Evolutionary conservation across 2,888 invertebrate species (phyloP).

Genomic region (Trichopria drosophilae): DNA sequence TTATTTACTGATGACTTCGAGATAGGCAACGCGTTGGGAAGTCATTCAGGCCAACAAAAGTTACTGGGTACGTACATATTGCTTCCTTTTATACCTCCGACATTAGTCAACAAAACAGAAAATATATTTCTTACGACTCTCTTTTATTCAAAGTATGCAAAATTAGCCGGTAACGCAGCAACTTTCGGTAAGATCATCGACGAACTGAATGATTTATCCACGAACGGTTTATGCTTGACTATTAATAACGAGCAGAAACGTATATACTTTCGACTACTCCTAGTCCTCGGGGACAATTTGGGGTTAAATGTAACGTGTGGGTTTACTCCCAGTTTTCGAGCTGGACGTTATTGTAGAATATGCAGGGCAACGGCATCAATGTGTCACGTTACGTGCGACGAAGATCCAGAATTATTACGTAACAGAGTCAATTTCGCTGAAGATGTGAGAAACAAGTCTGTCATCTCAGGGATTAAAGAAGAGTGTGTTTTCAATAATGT

Average conservation of each 20-base stretch:
- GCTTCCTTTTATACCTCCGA: conserved; percentile 29
- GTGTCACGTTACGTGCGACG: conserved; percentile 18
- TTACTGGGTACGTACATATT: conserved; percentile 28
- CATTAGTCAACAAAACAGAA: conserved; percentile 23
- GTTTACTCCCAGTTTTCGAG: conserved; percentile 33
- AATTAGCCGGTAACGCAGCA: conserved; percentile 36
- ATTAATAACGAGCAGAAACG: conserved; percentile 9
- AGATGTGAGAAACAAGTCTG: too few species aligned
- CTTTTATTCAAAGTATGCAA: conserved; percentile 37
- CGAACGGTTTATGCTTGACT: conserved; percentile 32
- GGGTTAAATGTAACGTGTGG: conserved; percentile 37
- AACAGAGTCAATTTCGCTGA: too few species aligned
- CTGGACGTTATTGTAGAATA: conserved; percentile 39
- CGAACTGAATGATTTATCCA: conserved; percentile 37
- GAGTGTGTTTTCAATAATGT: neutral
- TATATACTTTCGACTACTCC: too few species aligned
- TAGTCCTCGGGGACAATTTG: too few species aligned
- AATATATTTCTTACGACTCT: conserved; percentile 39
- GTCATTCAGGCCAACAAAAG: conserved; percentile 27
- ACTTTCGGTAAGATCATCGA: conserved; percentile 37
- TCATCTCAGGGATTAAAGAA: neutral
- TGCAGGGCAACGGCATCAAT: conserved; percentile 33
- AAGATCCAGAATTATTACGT: too few species aligned
- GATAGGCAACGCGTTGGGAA: conserved; percentile 28
- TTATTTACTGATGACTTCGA: conserved; percentile 33